These are phyloP conservation scores for Galleria mellonella DNA, from an alignment of 1,140 invertebrate species.

Conservation along the genomic window DNA sequence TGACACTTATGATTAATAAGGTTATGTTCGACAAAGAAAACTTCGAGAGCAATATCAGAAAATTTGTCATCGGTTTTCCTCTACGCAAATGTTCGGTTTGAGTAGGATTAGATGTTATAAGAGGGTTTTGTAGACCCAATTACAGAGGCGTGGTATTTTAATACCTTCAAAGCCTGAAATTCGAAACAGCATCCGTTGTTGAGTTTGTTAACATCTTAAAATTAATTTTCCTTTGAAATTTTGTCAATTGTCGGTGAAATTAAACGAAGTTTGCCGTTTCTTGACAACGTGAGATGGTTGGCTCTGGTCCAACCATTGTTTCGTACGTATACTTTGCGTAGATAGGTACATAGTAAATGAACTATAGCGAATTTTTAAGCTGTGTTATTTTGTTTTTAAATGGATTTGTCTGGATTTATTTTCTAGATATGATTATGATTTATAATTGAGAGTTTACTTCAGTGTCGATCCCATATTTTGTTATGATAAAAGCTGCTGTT, in stretches of 20 bases:
- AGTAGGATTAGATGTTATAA: constrained; percentile 13
- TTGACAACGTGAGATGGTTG: constrained; percentile 26
- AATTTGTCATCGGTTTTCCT: too few relatives aligned
- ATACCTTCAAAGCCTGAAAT: constrained; percentile 26
- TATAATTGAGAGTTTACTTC: too few relatives aligned
- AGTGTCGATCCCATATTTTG: too few relatives aligned
- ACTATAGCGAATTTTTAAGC: too few relatives aligned
- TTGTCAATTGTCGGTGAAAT: constrained; percentile 41
- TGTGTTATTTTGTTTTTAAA: too few relatives aligned
- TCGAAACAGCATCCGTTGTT: constrained; percentile 28
- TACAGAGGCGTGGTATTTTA: constrained; percentile 32
- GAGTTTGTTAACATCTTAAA: constrained; percentile 41
- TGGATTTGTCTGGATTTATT: too few relatives aligned
- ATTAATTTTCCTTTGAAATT: constrained; percentile 46
- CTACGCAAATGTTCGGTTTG: too few relatives aligned
- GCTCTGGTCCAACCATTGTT: constrained; percentile 26
- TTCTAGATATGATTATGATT: too few relatives aligned
- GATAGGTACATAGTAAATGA: neutral
- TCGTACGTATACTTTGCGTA: neutral
- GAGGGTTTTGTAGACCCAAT: constrained; percentile 32
- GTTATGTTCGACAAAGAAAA: too few relatives aligned
- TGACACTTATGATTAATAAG: too few relatives aligned
- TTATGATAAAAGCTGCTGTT: too few relatives aligned
- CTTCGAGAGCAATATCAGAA: too few relatives aligned
- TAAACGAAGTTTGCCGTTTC: constrained; percentile 41